phyloP scores from a whole-genome alignment of 2,113 vertebrate genomes.

The Hirundichthys speculiger region DNA sequence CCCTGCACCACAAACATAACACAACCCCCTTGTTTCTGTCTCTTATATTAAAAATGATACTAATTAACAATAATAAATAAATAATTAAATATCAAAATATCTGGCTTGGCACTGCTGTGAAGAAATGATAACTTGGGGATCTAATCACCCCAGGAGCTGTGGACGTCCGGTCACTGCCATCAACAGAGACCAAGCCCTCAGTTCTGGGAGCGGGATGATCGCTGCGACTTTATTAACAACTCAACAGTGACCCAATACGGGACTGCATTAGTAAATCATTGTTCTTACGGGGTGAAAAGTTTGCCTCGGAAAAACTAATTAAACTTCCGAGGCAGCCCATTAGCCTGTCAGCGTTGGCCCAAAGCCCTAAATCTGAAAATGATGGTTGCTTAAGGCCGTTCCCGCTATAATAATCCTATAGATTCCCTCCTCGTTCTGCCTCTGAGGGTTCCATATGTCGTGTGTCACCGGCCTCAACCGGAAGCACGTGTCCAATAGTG shows the following conservation, averaged over 20 bases:
- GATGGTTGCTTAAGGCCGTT: conserved; percentile 21
- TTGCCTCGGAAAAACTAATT: conserved; percentile 53
- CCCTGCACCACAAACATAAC: too few species aligned
- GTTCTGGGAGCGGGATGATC: conserved; percentile 36
- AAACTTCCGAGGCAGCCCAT: conserved; percentile 39
- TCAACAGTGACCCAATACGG: conserved; percentile 41
- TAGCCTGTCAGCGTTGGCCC: conserved; percentile 39
- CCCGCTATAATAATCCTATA: conserved; percentile 33
- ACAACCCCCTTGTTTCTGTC: too few species aligned
- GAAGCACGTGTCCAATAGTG: conserved; percentile 60
- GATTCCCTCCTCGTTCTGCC: conserved; percentile 25
- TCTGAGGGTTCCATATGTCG: conserved; percentile 62
- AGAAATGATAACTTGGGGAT: too few species aligned
- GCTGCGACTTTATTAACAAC: conserved; percentile 48
- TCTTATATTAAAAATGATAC: too few species aligned
- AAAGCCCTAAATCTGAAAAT: conserved; percentile 39
- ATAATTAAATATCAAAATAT: too few species aligned
- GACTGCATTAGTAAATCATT: conserved; percentile 36
- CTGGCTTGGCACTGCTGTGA: too few species aligned
- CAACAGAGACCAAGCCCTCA: conserved; percentile 10
- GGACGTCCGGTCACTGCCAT: conserved; percentile 45
- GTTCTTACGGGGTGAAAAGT: conserved; percentile 38
- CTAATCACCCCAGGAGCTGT: too few species aligned
- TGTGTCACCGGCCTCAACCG: conserved; percentile 65
- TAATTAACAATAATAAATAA: too few species aligned